Base-by-base conservation (phyloP, 1,140 invertebrate genomes). In the Drosophila aff. region DNA sequence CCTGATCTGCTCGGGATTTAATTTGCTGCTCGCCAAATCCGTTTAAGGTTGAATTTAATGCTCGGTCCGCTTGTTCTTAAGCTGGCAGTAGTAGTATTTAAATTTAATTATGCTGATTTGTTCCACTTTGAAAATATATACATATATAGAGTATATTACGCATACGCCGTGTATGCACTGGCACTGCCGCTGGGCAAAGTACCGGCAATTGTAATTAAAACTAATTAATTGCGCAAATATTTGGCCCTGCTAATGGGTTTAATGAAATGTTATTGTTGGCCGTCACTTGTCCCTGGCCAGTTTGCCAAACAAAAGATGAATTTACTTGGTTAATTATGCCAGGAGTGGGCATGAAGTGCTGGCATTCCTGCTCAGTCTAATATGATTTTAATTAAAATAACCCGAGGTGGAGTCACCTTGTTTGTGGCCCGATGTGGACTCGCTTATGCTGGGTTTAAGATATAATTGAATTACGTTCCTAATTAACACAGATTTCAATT, bases 161-260 rank as follows among this genome's bases (percentile, higher is more conserved):
- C 67, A 79, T 82, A 76, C 66, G 71, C 33, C 21, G 58, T 43
- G 75, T 49, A 41, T 62, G 47, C 41, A 47, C 23, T 58, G 53
- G 46, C 7, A 49, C 0, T 68, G 68, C 71, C 68, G 67, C 43
- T 43, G 46, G 67, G 43, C 55, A 64, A 55, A 81, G 59, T 58
- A 65, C 72, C 71, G 60, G 58, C 77, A 68, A 72, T 68, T 81
- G 68, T 74, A 85, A 80, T 80, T 84, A 80, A 84, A 77, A 77
- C 81, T 85, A 86, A 85, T 85, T 82, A 86, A 74, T 77, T 76
- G 57, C 52, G 49, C 69, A 86, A 85, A 85, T 85, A 85, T 85
- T 86, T 86, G 68, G 63, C 65, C 75, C 43, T 86, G 79, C 79
- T 86, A 85, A 86, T 86, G 65, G 73, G 57, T 81, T 76, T 81